Evolutionary conservation across 2,888 invertebrate species (phyloP).

Genomic region (Itoplectis maculator): DNA sequence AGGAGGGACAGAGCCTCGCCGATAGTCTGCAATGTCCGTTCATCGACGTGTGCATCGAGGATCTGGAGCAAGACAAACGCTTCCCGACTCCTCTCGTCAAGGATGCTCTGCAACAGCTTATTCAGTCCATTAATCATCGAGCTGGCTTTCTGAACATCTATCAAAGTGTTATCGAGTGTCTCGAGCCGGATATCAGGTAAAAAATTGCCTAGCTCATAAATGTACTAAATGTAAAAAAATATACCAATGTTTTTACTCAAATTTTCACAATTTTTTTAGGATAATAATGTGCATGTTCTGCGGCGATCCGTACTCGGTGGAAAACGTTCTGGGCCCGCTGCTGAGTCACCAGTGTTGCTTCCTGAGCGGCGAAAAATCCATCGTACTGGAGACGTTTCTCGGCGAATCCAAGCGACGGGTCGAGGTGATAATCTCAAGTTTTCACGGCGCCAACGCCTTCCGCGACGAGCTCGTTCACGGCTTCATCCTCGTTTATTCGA

Average conservation of each 20-base stretch:
- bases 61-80: constrained; percentile 86
- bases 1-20: constrained; percentile 95
- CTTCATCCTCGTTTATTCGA: constrained; percentile 97
- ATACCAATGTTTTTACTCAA: no score
- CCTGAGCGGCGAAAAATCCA: constrained; percentile 93
- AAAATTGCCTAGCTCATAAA: no score
- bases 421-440: constrained; percentile 96
- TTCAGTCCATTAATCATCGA: constrained; percentile 92
- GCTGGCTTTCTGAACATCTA: constrained; percentile 91
- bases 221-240: no score
- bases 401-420: constrained; percentile 95
- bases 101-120: constrained; percentile 90
- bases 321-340: constrained; percentile 94
- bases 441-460: constrained; percentile 96
- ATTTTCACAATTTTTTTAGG: constrained; percentile 82
- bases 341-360: constrained; percentile 95
- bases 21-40: constrained; percentile 95
- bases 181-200: constrained; percentile 93
- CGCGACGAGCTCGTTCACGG: constrained; percentile 97
- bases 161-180: constrained; percentile 91
- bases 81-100: constrained; percentile 88
- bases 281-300: constrained; percentile 98
- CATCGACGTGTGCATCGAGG: constrained; percentile 90
- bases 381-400: constrained; percentile 96
- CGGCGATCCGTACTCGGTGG: constrained; percentile 96